These are phyloP conservation scores for Xylocampa areola DNA, from an alignment of 2,888 invertebrate genomes.

Conservation along the genomic window DNA sequence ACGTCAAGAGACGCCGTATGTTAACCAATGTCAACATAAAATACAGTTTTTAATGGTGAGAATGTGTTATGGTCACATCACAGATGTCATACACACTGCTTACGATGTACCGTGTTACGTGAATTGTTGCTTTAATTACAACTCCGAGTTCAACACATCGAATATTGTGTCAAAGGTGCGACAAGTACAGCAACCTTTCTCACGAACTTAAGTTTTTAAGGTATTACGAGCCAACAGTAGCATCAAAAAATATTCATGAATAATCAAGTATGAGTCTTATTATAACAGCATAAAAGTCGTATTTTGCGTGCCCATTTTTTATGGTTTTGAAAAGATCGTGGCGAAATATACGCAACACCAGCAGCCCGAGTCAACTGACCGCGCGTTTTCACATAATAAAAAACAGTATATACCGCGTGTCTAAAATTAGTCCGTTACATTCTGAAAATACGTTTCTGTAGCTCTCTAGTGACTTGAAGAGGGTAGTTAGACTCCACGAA, in stretches of 20 bases:
- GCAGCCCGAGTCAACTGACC: slow-evolving; percentile 46
- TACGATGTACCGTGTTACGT: slow-evolving; percentile 62
- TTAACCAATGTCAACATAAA: slow-evolving; percentile 56
- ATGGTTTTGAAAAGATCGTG: slow-evolving; percentile 44
- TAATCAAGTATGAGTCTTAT: slow-evolving; percentile 33
- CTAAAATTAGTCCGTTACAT: slow-evolving; percentile 60
- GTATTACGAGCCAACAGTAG: slow-evolving; percentile 44
- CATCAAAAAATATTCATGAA: slow-evolving; percentile 32
- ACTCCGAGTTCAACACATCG: slow-evolving; percentile 65
- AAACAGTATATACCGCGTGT: slow-evolving; percentile 65
- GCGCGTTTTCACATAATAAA: slow-evolving; percentile 66
- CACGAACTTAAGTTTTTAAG: slow-evolving; percentile 64
- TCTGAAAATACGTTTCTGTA: slow-evolving; percentile 56
- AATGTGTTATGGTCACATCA: slow-evolving; percentile 66
- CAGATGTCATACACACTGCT: slow-evolving; percentile 57
- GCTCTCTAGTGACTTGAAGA: slow-evolving; percentile 44
- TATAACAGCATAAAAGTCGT: slow-evolving; percentile 23
- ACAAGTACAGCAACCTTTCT: slow-evolving; percentile 68
- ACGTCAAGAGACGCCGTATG: slow-evolving; percentile 55
- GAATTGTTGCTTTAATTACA: slow-evolving; percentile 78
- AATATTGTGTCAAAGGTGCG: slow-evolving; percentile 80
- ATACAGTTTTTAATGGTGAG: slow-evolving; percentile 79
- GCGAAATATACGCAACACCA: slow-evolving; percentile 57
- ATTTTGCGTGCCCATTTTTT: slow-evolving; percentile 50
- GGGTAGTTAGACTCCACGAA: slow-evolving; percentile 45